These are phyloP conservation scores for Raphicerus campestris DNA, from an alignment of 2,113 vertebrate species.

Conservation along the genomic window DNA sequence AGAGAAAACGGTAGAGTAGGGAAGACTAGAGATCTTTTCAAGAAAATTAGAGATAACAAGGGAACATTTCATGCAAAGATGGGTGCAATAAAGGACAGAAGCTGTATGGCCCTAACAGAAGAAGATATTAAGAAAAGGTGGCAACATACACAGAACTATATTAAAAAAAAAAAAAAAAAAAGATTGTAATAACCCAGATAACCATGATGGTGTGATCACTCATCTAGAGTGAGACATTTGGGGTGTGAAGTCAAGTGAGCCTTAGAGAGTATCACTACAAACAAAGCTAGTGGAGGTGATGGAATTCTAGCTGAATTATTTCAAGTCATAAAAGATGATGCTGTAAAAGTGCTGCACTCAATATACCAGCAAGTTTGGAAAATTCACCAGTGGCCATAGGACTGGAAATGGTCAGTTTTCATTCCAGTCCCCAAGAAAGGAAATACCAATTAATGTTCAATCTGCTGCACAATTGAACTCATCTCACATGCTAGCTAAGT, in stretches of 20 bases:
- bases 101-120: not conserved
- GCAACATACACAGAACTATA: not conserved
- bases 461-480: not conserved
- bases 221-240: not conserved
- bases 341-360: not conserved
- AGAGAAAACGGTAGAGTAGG: not conserved
- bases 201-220: not conserved
- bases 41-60: not conserved
- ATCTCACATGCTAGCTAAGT: not conserved
- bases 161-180: not conserved
- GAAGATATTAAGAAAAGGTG: not conserved
- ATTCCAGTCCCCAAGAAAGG: not conserved
- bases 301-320: not conserved
- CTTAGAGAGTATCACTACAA: not conserved
- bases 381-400: not conserved
- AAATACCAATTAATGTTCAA: not conserved
- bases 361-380: not conserved
- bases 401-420: not conserved
- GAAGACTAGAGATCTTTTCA: not conserved
- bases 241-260: not conserved
- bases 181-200: not conserved
- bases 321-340: not conserved
- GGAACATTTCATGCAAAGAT: not conserved
- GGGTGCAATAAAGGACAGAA: not conserved
- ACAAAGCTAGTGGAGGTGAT: not conserved